Conservation (phyloP, 2,113 vertebrate genomes). For the Lasiurus borealis region DNA sequence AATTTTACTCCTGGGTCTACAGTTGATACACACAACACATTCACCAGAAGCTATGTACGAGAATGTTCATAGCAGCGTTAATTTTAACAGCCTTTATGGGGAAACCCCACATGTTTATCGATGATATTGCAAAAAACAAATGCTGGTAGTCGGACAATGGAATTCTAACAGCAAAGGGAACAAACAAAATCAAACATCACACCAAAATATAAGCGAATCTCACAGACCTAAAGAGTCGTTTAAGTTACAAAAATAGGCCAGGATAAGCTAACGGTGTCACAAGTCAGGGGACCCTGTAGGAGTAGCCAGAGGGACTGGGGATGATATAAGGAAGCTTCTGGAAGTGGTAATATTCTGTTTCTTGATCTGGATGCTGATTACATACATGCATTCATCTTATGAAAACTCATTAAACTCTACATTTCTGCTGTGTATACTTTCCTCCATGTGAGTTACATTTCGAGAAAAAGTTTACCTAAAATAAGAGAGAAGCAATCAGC, state of each 20-base stretch:
- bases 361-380: not conserved
- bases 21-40: not conserved
- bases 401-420: conserved; percentile 21
- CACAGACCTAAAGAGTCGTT: not conserved
- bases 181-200: not conserved
- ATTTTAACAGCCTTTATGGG: not conserved
- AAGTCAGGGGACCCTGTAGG: not conserved
- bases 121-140: not conserved
- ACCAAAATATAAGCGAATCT: not conserved
- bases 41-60: not conserved
- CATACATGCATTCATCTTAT: not conserved
- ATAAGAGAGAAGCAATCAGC: not conserved
- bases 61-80: not conserved
- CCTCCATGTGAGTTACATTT: not conserved
- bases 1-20: not conserved
- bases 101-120: not conserved
- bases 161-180: conserved; percentile 14
- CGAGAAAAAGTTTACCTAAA: conserved; percentile 28
- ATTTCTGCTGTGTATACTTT: not conserved
- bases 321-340: not conserved
- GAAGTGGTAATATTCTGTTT: not conserved
- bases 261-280: not conserved
- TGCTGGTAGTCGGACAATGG: not conserved
- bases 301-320: not conserved
- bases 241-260: not conserved